Base-by-base conservation (phyloP, 2,797 vertebrate genomes). In the Gymnoscopelus microlampas region DNA sequence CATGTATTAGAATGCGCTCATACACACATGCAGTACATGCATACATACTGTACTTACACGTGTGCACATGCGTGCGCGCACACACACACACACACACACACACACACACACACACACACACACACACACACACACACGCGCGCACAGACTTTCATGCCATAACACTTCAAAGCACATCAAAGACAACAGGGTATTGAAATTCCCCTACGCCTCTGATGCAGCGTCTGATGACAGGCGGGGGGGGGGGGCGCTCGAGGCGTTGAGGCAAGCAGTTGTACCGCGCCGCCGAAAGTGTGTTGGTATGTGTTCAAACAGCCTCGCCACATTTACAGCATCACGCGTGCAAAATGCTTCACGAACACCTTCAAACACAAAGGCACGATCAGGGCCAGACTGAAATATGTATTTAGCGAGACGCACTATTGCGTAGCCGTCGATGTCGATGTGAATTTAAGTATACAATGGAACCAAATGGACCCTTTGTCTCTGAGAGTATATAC, bases 151-250 rank as follows among this genome's bases (percentile, higher is more conserved):
- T 60, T 51, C 62, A 73, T 69, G 76, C 72, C 66, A 49, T 66
- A 80, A 66, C 70, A 88, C 83, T 87, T 92, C 87, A 88, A 86
- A 91, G 83, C 53, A 85, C 86, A 89, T 87, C 74, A 86, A 79
- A 85, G 78, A 65, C 66, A 68, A 61, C 50, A 35, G 67, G 76
- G 80, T 44, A 77, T 79, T 81, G 79, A 86, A 83, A 87, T 85
- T 78, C 82, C 55, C 62, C 75, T 71, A 70, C 70, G 68, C 75
- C 68, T 80, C 81, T 82, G 69, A 77, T 84, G 78, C 79, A 77
- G 73, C 80, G 73, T 80, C 70, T 79, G 84, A 89, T 86, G 81
- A 89, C 85, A 85, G 79, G 75, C 56, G 70, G 35, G 48, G 9
- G 44, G 68, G 73, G 0, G 2, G 32, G 71, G 69, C 70, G 19